Evolutionary conservation across 2,113 vertebrate genomes (phyloP).

Genomic region (Pachyramphus minor): DNA sequence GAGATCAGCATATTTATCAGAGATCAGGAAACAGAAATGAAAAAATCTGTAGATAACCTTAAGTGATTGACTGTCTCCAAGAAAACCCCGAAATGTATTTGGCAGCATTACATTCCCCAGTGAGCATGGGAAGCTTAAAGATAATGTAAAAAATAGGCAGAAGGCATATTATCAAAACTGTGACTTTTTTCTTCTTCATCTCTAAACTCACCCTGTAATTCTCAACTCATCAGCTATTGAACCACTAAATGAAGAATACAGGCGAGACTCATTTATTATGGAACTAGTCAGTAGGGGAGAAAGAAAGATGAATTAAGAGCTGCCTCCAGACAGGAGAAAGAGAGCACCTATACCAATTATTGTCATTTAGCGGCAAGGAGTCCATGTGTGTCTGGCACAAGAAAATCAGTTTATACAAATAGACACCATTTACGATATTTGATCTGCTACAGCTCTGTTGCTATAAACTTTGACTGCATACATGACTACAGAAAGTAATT

Average conservation of each 20-base stretch:
- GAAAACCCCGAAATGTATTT: background rate
- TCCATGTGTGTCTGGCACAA: background rate
- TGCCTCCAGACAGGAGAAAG: background rate
- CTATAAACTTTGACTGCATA: background rate
- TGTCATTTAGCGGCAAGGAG: background rate
- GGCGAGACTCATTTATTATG: background rate
- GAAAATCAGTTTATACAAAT: background rate
- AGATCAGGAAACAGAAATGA: background rate
- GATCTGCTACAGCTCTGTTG: background rate
- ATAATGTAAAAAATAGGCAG: background rate
- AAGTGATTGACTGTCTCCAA: background rate
- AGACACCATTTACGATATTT: background rate
- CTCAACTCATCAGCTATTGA: background rate
- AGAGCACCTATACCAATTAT: background rate
- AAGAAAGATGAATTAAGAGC: background rate
- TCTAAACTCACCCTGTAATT: background rate
- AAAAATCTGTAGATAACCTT: background rate
- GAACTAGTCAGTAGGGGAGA: background rate
- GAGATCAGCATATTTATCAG: background rate
- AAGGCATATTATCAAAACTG: background rate
- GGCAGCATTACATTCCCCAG: background rate
- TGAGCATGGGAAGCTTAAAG: background rate
- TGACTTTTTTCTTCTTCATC: background rate
- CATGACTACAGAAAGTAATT: background rate
- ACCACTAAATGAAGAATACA: background rate